phyloP scores from a whole-genome alignment of 2,888 invertebrate species.

The Altica lythri region DNA sequence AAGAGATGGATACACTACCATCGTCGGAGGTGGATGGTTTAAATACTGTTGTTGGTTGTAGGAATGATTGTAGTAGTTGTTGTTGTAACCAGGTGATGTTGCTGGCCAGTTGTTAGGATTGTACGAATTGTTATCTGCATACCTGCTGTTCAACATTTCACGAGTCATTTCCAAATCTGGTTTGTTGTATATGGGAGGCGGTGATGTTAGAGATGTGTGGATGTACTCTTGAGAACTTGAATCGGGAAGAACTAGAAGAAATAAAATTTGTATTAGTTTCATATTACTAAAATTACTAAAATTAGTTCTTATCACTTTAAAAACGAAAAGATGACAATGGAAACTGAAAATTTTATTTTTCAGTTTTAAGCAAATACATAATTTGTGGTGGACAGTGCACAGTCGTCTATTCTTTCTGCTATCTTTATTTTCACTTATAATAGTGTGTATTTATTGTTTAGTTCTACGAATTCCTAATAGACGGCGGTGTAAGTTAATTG shows the following conservation, averaged over 20 bases:
- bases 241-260: conserved; percentile 52
- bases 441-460: too few relatives aligned
- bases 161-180: conserved; percentile 51
- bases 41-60: conserved; percentile 67
- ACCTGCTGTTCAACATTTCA: conserved; percentile 51
- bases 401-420: too few relatives aligned
- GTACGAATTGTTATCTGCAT: conserved; percentile 59
- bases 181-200: conserved; percentile 48
- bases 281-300: too few relatives aligned
- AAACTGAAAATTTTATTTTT: too few relatives aligned
- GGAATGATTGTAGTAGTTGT: conserved; percentile 69
- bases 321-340: too few relatives aligned
- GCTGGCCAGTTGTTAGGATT: conserved; percentile 64
- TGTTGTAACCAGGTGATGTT: conserved; percentile 55
- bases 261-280: too few relatives aligned
- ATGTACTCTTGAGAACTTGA: conserved; percentile 51
- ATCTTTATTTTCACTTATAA: too few relatives aligned
- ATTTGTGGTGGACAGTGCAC: too few relatives aligned
- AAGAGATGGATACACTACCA: conserved; percentile 78
- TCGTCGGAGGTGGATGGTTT: conserved; percentile 63
- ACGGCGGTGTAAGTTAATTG: too few relatives aligned
- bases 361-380: too few relatives aligned
- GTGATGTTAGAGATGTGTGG: conserved; percentile 51
- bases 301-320: too few relatives aligned
- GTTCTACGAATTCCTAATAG: too few relatives aligned